These are phyloP conservation scores for Monochamus alternatus DNA, from an alignment of 2,888 invertebrate species.

Conservation along the genomic window DNA sequence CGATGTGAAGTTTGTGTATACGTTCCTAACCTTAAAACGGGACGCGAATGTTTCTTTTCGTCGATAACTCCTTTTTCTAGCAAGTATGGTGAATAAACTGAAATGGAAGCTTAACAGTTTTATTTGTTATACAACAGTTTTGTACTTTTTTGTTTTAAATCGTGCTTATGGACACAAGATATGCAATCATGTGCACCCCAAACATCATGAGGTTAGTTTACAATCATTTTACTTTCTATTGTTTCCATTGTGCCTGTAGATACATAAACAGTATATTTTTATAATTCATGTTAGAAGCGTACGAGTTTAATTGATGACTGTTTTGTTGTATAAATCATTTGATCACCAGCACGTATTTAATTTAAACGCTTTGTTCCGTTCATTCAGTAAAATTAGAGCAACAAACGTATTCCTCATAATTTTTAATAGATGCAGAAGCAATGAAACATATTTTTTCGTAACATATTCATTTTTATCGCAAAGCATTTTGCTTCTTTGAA, in stretches of 20 bases:
- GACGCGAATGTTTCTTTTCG: conserved; percentile 52
- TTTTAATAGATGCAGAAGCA: neutral
- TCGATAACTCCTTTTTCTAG: conserved; percentile 47
- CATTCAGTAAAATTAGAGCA: conserved; percentile 13
- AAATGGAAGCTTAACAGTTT: conserved; percentile 59
- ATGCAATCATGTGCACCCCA: conserved; percentile 63
- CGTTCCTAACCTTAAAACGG: conserved; percentile 55
- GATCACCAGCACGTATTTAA: conserved; percentile 37
- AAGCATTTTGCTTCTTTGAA: too few species aligned
- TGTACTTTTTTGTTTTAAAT: conserved; percentile 46
- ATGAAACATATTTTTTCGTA: neutral
- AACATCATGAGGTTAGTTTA: conserved; percentile 62
- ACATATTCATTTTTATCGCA: neutral
- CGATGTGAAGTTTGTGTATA: conserved; percentile 30
- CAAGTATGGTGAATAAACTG: conserved; percentile 62
- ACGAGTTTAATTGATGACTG: conserved; percentile 10
- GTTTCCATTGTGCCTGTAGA: neutral
- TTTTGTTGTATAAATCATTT: conserved; percentile 33
- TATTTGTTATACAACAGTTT: conserved; percentile 52
- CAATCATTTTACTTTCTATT: conserved; percentile 33
- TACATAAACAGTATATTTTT: neutral
- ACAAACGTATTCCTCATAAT: neutral
- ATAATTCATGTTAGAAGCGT: neutral
- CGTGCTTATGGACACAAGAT: conserved; percentile 51
- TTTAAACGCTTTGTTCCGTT: conserved; percentile 42